These are phyloP conservation scores for Micrasema longulum DNA, from an alignment of 1,140 invertebrate species.

Conservation along the genomic window DNA sequence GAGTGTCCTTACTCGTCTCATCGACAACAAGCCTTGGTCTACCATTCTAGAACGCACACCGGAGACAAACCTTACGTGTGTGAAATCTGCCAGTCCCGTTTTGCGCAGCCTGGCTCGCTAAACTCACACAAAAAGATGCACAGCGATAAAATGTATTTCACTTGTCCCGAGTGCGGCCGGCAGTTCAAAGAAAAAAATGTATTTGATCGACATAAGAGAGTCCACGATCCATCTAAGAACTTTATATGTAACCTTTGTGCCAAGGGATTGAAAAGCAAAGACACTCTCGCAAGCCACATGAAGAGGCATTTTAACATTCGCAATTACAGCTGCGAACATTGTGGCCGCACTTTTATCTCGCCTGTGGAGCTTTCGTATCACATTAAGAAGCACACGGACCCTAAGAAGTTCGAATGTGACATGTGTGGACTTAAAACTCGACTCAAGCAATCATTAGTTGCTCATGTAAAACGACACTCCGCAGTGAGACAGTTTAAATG, in stretches of 20 bases:
- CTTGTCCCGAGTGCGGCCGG: constrained; percentile 72
- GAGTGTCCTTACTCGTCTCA: constrained; percentile 63
- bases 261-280: constrained; percentile 60
- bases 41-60: constrained; percentile 67
- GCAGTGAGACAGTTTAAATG: constrained; percentile 16
- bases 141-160: constrained; percentile 64
- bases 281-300: constrained; percentile 61
- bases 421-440: constrained; percentile 67
- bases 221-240: constrained; percentile 61
- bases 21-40: constrained; percentile 63
- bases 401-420: constrained; percentile 68
- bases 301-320: constrained; percentile 63
- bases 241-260: constrained; percentile 60
- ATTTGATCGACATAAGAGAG: constrained; percentile 61
- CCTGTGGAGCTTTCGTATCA: constrained; percentile 62
- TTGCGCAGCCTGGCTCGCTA: constrained; percentile 68
- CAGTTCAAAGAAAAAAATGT: constrained; percentile 69
- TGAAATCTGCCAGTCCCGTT: constrained; percentile 70
- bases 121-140: constrained; percentile 67
- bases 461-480: constrained; percentile 25
- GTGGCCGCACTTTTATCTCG: constrained; percentile 64
- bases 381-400: constrained; percentile 62
- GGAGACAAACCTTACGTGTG: constrained; percentile 65
- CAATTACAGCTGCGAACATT: constrained; percentile 66
- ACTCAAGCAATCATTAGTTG: constrained; percentile 61